Evolutionary conservation across 2,113 vertebrate genomes (phyloP), one percentile per base, ranked within the genome.

Genomic region (Mesocricetus auratus): DNA sequence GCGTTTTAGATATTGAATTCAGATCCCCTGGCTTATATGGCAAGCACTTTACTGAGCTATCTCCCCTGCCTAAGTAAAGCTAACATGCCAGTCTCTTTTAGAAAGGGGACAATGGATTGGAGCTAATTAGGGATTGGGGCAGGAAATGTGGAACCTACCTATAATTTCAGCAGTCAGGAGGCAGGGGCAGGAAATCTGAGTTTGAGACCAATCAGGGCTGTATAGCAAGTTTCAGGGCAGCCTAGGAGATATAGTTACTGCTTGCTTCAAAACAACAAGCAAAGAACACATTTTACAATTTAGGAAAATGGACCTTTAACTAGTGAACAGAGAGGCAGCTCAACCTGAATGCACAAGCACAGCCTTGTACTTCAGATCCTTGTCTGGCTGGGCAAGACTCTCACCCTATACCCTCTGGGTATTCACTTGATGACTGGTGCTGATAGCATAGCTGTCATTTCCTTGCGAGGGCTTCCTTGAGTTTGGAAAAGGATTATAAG

Each of bases 401-500:
- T 81, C 26, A 45, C 39, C 88, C 92, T 73, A 16, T 82, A 93
- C 50, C 36, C 71, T 89, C 39, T 0, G 50, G 64, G 81, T 82
- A 86, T 62, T 62, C 75, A 60, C 50, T 64, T n/a, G 77, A 75
- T 3, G 21, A 82, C 10, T 47, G 56, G 62, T 75, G 45, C 87
- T 93, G 83, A 93, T 58, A 77, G n/a, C 33, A 22, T 31, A 22
- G 42, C 36, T 75, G 71, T 73, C 53, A 29, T 89, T 86, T 86
- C 75, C 74, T 90, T 81, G 58, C 3, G 8, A 53, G n/a, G n/a
- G 17, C 71, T 96, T 95, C 89, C 53, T 2, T 82, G 82, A 91
- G 73, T 86, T 91, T 91, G 89, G 90, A 58, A 95, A 94, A 71
- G 64, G 62, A 87, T 69, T 75, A 77, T 79, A 91, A 95, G 91